phyloP scores from a whole-genome alignment of 2,888 invertebrate species.

The Latheticus oryzae region DNA sequence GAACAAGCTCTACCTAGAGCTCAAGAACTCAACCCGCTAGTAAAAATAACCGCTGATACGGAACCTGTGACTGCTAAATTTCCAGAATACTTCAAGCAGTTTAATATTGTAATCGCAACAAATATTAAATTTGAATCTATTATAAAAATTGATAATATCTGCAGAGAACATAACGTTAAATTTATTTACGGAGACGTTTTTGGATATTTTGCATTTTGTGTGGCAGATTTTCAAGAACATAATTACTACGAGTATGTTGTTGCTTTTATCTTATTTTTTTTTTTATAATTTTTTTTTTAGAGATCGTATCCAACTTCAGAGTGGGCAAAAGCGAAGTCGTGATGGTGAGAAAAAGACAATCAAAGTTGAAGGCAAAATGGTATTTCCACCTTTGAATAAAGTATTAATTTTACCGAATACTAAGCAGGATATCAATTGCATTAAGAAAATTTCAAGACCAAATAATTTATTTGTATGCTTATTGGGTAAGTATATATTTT shows the following conservation, averaged over 20 bases:
- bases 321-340: slow-evolving; percentile 68
- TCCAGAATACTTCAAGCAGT: slow-evolving; percentile 78
- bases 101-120: slow-evolving; percentile 87
- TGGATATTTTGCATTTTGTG: slow-evolving; percentile 93
- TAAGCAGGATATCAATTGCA: slow-evolving; percentile 65
- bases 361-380: slow-evolving; percentile 74
- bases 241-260: slow-evolving; percentile 80
- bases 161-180: slow-evolving; percentile 79
- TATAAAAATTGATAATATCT: slow-evolving; percentile 80
- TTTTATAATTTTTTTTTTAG: slow-evolving; percentile 59
- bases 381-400: slow-evolving; percentile 75
- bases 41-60: slow-evolving; percentile 79
- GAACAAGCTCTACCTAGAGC: slow-evolving; percentile 83
- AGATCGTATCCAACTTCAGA: slow-evolving; percentile 66
- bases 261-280: not conserved
- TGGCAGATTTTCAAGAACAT: slow-evolving; percentile 88
- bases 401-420: slow-evolving; percentile 69
- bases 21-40: slow-evolving; percentile 92
- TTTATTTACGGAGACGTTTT: slow-evolving; percentile 93
- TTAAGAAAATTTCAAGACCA: slow-evolving; percentile 73
- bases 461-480: slow-evolving; percentile 81
- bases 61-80: slow-evolving; percentile 74
- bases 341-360: slow-evolving; percentile 69
- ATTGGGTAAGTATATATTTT: slow-evolving; percentile 68
- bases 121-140: slow-evolving; percentile 79